A percentile compares a stretch with the other conserved stretches of the same genome.
phyloP scores from a whole-genome alignment of 2,113 vertebrate genomes.

The Bufo gargarizans region DNA sequence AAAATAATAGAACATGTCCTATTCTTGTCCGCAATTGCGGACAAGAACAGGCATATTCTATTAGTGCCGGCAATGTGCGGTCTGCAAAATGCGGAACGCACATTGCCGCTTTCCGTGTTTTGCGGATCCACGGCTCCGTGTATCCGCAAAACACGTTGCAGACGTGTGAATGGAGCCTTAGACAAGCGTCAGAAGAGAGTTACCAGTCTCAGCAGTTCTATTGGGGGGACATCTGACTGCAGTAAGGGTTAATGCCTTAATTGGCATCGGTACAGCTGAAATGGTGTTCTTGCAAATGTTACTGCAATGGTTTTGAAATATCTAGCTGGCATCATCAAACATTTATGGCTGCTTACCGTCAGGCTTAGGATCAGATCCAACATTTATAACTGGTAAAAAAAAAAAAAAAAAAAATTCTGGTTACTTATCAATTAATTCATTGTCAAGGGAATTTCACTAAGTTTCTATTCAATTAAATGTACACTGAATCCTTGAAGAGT shows the following conservation, averaged over 20 bases:
- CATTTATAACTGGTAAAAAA: conserved; percentile 46
- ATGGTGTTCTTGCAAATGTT: conserved; percentile 53
- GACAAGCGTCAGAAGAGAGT: not conserved
- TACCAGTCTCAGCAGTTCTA: conserved; percentile 18
- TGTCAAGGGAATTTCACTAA: conserved; percentile 6
- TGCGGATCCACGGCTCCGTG: too few species aligned
- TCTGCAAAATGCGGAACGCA: too few species aligned
- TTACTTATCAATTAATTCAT: conserved; percentile 53
- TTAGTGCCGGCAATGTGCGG: too few species aligned
- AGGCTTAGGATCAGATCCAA: conserved; percentile 51
- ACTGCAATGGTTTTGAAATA: conserved; percentile 55
- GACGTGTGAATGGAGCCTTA: not conserved
- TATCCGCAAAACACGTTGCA: too few species aligned
- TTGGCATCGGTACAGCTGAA: conserved; percentile 37
- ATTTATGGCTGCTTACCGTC: conserved; percentile 57
- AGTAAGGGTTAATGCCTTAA: conserved; percentile 48
- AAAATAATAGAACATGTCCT: too few species aligned
- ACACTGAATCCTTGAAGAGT: not conserved
- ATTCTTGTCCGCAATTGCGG: too few species aligned
- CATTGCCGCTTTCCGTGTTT: too few species aligned
- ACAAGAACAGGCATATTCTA: too few species aligned
- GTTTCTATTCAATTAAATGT: conserved; percentile 33
- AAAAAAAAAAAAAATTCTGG: conserved; percentile 20
- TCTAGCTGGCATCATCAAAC: conserved; percentile 58
- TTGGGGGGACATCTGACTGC: conserved; percentile 18